Conservation (phyloP, 1,140 invertebrate genomes). For the Drosophila simulans region DNA sequence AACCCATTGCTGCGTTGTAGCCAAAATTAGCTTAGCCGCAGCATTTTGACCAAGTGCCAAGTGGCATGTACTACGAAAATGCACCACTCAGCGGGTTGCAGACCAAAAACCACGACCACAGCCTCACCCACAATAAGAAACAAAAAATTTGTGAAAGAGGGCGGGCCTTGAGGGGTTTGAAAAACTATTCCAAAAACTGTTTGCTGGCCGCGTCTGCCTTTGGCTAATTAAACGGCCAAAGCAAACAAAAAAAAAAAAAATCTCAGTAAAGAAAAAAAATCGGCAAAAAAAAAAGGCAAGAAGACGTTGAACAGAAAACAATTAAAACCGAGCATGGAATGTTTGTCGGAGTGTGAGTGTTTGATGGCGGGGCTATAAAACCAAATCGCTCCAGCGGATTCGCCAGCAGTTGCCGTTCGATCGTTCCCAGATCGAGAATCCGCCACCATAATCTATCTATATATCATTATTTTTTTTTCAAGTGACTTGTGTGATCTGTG, state of each 20-base stretch:
- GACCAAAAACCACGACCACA: conserved; percentile 13
- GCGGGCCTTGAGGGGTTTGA: conserved; percentile 14
- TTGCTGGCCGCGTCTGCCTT: conserved; percentile 60
- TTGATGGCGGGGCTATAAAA: conserved; percentile 58
- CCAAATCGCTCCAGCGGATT: conserved; percentile 36
- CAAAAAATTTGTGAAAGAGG: conserved; percentile 1
- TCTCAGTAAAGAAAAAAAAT: conserved; percentile 12
- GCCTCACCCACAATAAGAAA: conserved; percentile 1
- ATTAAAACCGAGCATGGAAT: conserved; percentile 64
- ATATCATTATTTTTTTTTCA: conserved; percentile 6
- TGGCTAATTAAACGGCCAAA: conserved; percentile 72
- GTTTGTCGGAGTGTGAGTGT: conserved; percentile 16
- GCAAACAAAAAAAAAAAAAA: conserved; percentile 19
- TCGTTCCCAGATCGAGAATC: conserved; percentile 25
- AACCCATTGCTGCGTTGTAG: conserved; percentile 23
- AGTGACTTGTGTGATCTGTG: conserved; percentile 17
- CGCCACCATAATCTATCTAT: not conserved
- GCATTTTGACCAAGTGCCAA: conserved; percentile 55
- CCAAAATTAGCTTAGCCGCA: conserved; percentile 73
- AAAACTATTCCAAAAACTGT: conserved; percentile 52
- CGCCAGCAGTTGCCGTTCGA: conserved; percentile 58
- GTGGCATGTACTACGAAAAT: conserved; percentile 46
- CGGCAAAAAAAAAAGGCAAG: conserved; percentile 28
- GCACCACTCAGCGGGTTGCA: conserved; percentile 27
- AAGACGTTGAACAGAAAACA: conserved; percentile 69